Conservation (phyloP, 2,113 vertebrate genomes). For the Eira barbara region DNA sequence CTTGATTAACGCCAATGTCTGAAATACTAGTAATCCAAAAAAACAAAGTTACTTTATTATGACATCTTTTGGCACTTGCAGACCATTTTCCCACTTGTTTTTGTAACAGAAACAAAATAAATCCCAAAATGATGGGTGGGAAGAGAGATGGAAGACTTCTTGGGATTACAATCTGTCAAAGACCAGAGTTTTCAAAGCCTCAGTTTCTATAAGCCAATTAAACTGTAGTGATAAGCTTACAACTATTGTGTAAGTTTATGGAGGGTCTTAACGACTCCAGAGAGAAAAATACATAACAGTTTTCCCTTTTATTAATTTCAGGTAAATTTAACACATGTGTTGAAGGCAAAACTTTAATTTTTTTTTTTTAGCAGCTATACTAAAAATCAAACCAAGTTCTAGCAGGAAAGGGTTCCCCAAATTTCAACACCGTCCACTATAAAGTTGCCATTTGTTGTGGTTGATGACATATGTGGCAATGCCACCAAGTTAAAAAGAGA, state of each 20-base stretch:
- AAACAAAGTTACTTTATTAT: not conserved
- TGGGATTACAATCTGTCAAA: constrained; percentile 27
- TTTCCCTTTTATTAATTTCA: not conserved
- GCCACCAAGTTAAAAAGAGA: constrained; percentile 6
- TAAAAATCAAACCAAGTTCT: constrained; percentile 53
- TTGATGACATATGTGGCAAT: not conserved
- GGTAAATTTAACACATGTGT: not conserved
- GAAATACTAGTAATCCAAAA: not conserved
- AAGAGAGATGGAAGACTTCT: not conserved
- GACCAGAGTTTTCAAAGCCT: not conserved
- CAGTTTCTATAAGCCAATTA: not conserved
- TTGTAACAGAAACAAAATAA: constrained; percentile 35
- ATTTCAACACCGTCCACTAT: not conserved
- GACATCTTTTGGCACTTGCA: not conserved
- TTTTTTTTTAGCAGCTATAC: constrained; percentile 23
- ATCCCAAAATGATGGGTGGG: not conserved
- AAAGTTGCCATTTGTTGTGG: not conserved
- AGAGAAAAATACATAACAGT: not conserved
- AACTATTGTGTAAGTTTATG: not conserved
- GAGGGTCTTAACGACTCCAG: not conserved
- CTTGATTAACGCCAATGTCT: not conserved
- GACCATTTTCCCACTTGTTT: constrained; percentile 23
- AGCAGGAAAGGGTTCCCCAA: not conserved
- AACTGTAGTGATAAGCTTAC: constrained; percentile 1
- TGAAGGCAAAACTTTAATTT: constrained; percentile 16